Conservation (phyloP, 92 coral and sea anemone genomes). For the Epizoanthus fatuus region DNA sequence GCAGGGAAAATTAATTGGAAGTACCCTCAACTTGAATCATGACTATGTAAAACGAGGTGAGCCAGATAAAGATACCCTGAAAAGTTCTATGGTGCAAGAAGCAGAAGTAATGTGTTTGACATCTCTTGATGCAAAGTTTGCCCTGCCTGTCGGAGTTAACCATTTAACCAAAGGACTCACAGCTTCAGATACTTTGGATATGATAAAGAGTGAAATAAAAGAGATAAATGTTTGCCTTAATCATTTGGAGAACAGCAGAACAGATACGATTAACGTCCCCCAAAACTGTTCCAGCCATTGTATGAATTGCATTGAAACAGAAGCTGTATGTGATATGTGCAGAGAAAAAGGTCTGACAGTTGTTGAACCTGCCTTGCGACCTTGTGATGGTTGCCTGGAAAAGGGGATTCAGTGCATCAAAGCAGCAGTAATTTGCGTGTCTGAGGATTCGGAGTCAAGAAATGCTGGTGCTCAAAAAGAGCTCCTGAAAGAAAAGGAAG, state of each 20-base stretch:
- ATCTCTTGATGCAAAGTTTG: constrained; percentile 73
- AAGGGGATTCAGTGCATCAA: constrained; percentile 73
- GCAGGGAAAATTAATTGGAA: constrained; percentile 64
- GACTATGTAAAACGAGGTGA: constrained; percentile 43
- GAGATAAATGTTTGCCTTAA: constrained; percentile 75
- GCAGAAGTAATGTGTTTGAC: constrained; percentile 82
- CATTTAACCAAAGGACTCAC: constrained; percentile 76
- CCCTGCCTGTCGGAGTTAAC: constrained; percentile 75
- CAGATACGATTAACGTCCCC: constrained; percentile 57
- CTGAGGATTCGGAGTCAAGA: constrained; percentile 76
- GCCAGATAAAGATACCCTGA: constrained; percentile 54
- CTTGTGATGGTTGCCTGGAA: constrained; percentile 70
- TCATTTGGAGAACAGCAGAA: constrained; percentile 69
- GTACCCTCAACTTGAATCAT: constrained; percentile 50
- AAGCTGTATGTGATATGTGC: constrained; percentile 68
- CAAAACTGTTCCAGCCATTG: constrained; percentile 60
- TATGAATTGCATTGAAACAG: constrained; percentile 49
- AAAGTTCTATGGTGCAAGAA: constrained; percentile 62
- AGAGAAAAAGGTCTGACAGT: constrained; percentile 67
- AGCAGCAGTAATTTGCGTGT: constrained; percentile 74
- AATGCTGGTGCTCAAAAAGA: constrained; percentile 73
- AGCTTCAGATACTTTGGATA: constrained; percentile 73
- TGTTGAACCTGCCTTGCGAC: constrained; percentile 77
- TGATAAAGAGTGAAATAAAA: constrained; percentile 71
- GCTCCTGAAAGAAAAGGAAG: constrained; percentile 59